Evolutionary conservation across 1,140 invertebrate genomes (phyloP), one percentile per base, ranked within the genome.

Genomic region (Halictus rubicundus): DNA sequence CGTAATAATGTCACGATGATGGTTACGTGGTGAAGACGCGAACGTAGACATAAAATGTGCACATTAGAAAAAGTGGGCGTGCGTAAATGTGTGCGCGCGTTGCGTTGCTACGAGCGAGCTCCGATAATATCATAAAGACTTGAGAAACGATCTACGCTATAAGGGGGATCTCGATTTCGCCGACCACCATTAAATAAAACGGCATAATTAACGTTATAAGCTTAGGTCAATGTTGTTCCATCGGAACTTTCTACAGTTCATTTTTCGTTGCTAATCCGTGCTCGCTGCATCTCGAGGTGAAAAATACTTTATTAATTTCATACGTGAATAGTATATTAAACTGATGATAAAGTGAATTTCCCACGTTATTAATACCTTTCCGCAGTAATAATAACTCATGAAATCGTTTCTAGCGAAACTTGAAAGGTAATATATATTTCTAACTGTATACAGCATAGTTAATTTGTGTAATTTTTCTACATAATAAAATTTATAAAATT

Each of bases 111-210:
- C 42, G 10, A 63, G 39, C 27, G 52, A 42, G 37, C 19, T 42
- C n/a, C 39, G 80, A 83, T 82, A 65, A 82, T 78, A 83, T 82
- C 74, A 66, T 60, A 78, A 83, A 84, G 69, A 23, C 69, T 42
- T 68, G 65, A 74, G 69, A 49, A 74, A 74, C 80, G 63, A 84
- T 82, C 72, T 83, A 78, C 76, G 80, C 78, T 82, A 10, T 46
- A 79, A 82, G 60, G 39, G 81, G 66, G 39, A 72, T 65, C 69
- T 65, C 57, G 49, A 61, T 83, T 82, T 79, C 57, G 46, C 52
- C 49, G 82, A 42, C 32, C 75, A 32, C 66, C 80, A 82, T 84
- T 84, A 79, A 81, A 32, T 73, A 65, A 77, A 84, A 59, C 27
- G 63, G 46, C 54, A 72, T 42, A 75, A 83, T 83, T 83, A 81